Evolutionary conservation across 2,888 invertebrate genomes (phyloP).

Genomic region (Mellilla xanthometata): DNA sequence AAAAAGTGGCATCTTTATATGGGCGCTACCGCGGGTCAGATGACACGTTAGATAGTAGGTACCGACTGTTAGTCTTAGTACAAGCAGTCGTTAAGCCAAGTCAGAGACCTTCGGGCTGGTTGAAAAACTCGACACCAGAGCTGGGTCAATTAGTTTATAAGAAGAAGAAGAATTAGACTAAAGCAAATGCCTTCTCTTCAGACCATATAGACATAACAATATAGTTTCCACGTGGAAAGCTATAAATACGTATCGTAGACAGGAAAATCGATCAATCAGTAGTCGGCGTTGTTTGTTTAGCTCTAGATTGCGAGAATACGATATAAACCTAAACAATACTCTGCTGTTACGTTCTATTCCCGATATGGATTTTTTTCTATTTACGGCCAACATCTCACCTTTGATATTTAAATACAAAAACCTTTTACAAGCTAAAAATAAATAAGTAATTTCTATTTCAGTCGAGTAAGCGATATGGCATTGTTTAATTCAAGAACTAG

Average conservation of each 20-base stretch:
- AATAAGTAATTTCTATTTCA: background rate
- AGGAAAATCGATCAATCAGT: slow-evolving; percentile 18
- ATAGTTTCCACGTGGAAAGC: slow-evolving; percentile 5
- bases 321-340: slow-evolving; percentile 3
- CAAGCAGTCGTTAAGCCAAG: no score
- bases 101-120: no score
- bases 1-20: no score
- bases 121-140: no score
- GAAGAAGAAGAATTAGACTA: no score
- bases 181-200: no score
- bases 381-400: background rate
- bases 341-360: background rate
- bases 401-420: slow-evolving; percentile 2
- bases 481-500: slow-evolving; percentile 8
- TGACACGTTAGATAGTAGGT: no score
- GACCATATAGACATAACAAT: background rate
- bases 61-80: no score
- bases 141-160: no score
- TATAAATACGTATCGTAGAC: slow-evolving; percentile 26
- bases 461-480: slow-evolving; percentile 7
- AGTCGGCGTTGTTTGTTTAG: slow-evolving; percentile 16
- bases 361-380: slow-evolving; percentile 8
- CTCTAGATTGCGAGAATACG: slow-evolving; percentile 11
- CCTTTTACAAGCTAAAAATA: slow-evolving; percentile 2
- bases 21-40: no score